Evolutionary conservation across 53 echinoderm and acorn worm genomes (phyloP), one percentile per base, ranked within the genome.

Genomic region (Henricia sp.): DNA sequence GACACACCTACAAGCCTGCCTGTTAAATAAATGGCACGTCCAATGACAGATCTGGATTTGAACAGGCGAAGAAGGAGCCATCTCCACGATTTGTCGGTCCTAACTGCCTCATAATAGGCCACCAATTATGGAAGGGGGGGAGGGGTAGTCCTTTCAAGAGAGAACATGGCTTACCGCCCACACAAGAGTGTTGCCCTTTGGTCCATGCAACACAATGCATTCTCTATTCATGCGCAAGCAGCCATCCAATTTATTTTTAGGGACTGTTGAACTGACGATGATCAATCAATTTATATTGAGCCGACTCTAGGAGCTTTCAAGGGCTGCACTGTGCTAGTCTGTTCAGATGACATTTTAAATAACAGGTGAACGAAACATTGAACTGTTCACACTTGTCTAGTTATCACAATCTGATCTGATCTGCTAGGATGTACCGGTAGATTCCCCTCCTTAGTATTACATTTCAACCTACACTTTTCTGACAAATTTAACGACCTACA

Each of bases 221-320:
- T 33, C 54, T 53, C 21, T 52, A 73, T 73, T 73, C 73, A 73
- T 73, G 73, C 36, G 55, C 33, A n/a, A 30, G n/a, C 51, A 35
- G 25, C 52, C 43, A 24, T 52, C 53, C 35, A 52, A 73, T 52
- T 73, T 73, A 53, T 53, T 73, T 73, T 53, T 73, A 53, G 73
- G 23, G 37, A 42, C 73, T 73, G 16, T n/a, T 60, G 20, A 42
- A 54, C 54, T 53, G 54, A 54, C 73, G 54, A 29, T 37, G 35
- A 52, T 54, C 73, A 73, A 73, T 73, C 73, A 73, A 40, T 54
- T 73, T 11, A 37, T 24, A n/a, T n/a, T n/a, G n/a, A n/a, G n/a
- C n/a, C n/a, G n/a, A n/a, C n/a, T n/a, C n/a, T n/a, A n/a, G n/a
- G n/a, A n/a, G n/a, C n/a, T n/a, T n/a, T n/a, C n/a, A n/a, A n/a